Base-by-base conservation (phyloP, 2,113 vertebrate species). In the Oreocharis arfaki region DNA sequence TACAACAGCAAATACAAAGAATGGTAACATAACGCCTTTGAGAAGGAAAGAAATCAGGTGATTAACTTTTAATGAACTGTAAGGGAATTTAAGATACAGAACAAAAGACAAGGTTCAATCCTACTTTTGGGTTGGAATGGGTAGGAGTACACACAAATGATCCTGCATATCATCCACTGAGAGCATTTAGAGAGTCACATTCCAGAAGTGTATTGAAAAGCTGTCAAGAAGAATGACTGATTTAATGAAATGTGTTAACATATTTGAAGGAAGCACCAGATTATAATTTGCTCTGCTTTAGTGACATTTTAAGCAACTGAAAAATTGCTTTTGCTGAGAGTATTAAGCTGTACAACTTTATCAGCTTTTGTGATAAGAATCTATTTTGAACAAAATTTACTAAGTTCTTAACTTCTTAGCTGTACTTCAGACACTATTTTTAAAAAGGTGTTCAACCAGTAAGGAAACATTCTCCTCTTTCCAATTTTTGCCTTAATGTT, bases 161-260 rank as follows among this genome's bases (percentile, higher is more conserved):
- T 90, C n/a, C 59, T 70, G 47, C 0, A 0, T 77, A 17, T 74
- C 60, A 92, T 88, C 83, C 55, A 30, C 68, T 39, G 50, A 77
- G 63, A 65, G 74, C 46, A 39, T 67, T 69, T 75, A 63, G 24
- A 37, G 50, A 85, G 56, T 87, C 90, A 87, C 13, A 8, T 92
- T 79, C 79, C 56, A 90, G 76, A 67, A 95, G 7, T n/a, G 44
- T 69, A 94, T 84, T 80, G 68, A 78, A 95, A 93, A 92, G 60
- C 83, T 92, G 93, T 96, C 93, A 89, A 63, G 55, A 92, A 77
- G 75, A 93, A 74, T 84, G 94, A 92, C 59, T 92, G 83, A 95
- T 92, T 92, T 92, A 95, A 96, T 93, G 86, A 96, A 90, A 80
- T 67, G 50, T 95, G 89, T 95, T 90, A 93, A 95, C 59, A 88